Evolutionary conservation across 2,888 invertebrate genomes (phyloP).

Genomic region (Nowickia ferox): DNA sequence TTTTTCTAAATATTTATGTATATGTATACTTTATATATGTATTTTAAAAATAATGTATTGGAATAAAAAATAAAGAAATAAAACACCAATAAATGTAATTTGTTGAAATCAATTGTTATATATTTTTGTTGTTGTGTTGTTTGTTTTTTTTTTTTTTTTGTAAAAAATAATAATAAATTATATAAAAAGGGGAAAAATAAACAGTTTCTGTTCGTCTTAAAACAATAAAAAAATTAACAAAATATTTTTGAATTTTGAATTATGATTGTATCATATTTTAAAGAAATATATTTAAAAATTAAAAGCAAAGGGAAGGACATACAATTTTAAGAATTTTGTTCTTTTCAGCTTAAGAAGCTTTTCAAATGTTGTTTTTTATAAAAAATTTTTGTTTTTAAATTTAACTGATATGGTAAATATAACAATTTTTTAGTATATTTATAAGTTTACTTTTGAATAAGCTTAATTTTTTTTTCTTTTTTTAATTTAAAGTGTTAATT

Average conservation of each 20-base stretch:
- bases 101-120: constrained; percentile 64
- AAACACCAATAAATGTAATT: constrained; percentile 59
- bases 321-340: constrained; percentile 37
- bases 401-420: constrained; percentile 64
- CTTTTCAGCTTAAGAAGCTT: constrained; percentile 63
- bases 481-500: constrained; percentile 32
- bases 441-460: constrained; percentile 19
- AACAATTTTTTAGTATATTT: constrained; percentile 42
- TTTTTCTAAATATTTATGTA: not conserved
- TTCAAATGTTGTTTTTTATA: constrained; percentile 23
- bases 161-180: constrained; percentile 62
- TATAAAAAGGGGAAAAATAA: constrained; percentile 35
- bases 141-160: constrained; percentile 45
- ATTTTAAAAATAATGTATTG: not conserved
- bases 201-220: constrained; percentile 55
- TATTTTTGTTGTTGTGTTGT: constrained; percentile 56
- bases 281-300: constrained; percentile 37
- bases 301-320: constrained; percentile 56
- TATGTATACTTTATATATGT: not conserved
- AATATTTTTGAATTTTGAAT: constrained; percentile 14
- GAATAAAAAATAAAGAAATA: constrained; percentile 56
- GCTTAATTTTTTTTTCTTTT: constrained; percentile 10
- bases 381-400: constrained; percentile 37
- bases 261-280: constrained; percentile 63
- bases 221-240: constrained; percentile 66